Base-by-base conservation (phyloP, 2,113 vertebrate species). In the Ellobius talpinus region DNA sequence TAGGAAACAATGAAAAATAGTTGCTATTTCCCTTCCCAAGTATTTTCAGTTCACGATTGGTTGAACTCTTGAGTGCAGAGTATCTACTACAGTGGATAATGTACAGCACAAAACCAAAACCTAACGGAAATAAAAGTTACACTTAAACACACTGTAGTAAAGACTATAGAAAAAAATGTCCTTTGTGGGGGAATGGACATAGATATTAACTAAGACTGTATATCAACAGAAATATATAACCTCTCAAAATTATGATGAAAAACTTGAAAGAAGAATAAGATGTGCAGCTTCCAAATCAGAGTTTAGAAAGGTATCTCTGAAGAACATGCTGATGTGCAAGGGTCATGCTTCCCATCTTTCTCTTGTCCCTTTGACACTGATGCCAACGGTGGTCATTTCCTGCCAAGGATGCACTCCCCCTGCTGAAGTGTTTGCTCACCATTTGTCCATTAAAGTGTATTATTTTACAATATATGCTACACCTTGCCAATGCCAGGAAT, bases 391-490 rank as follows among this genome's bases (percentile, higher is more conserved):
- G 66, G 24, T 90, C 50, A 66, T 47, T 84, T 97, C 94, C 90
- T 95, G 95, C 87, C 95, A 97, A 95, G 47, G 86, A 89, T 12
- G 39, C 33, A 95, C 11, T 94, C 76, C n/a, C 55, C 92, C 52
- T 95, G 61, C 50, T 95, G 73, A 91, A 94, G 66, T 68, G 77
- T 97, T 94, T 94, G 86, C 93, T 68, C 93, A 95, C 76, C 87
- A 58, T 96, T 94, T 90, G 29, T 89, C 90, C 93, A 23, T 84
- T 93, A 89, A 84, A 45, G 55, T 93, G 33, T 74, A 97, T 96
- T 94, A 93, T 97, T 91, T 96, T 93, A 91, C 39, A 74, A 66
- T 89, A 93, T 90, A 89, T 72, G 72, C 61, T 86, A 16, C 21
- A 61, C 74, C 45, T 26, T 92, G 70, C 66, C 79, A 63, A 58